These are phyloP conservation scores for Catharus fuscescens DNA, from an alignment of 2,113 vertebrate species.

Conservation along the genomic window DNA sequence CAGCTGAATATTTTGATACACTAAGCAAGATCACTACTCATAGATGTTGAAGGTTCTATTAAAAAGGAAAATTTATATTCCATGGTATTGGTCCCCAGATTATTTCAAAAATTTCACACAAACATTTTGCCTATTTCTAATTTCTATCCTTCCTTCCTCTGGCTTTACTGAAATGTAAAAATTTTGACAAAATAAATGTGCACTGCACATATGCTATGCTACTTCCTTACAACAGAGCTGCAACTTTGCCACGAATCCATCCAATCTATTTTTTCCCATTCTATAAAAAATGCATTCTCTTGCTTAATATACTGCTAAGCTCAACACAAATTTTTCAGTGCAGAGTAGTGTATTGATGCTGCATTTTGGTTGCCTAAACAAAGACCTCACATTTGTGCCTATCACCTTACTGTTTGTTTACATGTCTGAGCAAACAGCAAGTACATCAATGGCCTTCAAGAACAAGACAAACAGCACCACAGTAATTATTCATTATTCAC, in stretches of 20 bases:
- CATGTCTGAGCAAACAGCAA: neutral
- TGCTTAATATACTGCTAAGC: neutral
- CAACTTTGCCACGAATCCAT: neutral
- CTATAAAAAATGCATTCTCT: neutral
- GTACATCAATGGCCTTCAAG: neutral
- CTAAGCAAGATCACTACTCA: neutral
- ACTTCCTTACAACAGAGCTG: neutral
- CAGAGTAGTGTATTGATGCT: neutral
- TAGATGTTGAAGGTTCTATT: neutral
- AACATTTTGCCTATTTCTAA: neutral
- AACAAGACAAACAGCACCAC: neutral
- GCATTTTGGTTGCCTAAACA: neutral
- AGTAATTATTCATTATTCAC: neutral
- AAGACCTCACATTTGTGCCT: neutral
- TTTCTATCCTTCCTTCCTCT: neutral
- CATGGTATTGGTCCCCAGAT: neutral
- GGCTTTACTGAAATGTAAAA: neutral
- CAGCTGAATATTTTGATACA: neutral
- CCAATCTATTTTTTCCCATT: neutral
- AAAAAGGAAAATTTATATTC: neutral
- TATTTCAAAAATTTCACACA: neutral
- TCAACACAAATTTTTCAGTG: neutral
- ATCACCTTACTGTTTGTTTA: neutral
- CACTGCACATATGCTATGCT: neutral
- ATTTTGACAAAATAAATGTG: neutral